Evolutionary conservation across 2,888 invertebrate species (phyloP), one percentile per base, ranked within the genome.

Genomic region (Nysson spinosus): DNA sequence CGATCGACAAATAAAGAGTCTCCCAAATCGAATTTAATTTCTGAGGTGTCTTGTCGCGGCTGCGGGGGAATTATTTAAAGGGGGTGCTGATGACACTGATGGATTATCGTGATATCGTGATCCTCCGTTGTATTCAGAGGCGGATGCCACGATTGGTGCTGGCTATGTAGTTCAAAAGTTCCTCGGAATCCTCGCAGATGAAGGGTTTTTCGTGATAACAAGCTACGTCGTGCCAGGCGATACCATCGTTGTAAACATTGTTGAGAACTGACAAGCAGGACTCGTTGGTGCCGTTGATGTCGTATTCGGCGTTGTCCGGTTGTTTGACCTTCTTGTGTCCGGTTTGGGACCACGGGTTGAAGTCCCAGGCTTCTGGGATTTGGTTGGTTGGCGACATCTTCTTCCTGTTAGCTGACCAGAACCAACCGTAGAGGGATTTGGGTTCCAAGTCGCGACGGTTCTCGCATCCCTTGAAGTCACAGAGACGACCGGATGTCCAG

Each of bases 191-290:
- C 86, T 96, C 96, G 87, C 96, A 96, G 76, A 96, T 92, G 85
- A 96, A 92, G 1, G 96, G 96, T 85, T 96, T 96, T 88, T 96
- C 95, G 88, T 96, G 96, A 88, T 96, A 96, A 88, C 96, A 96
- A 71, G 96, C 96, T 50, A 96, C 96, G 87, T 96, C 96, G 88
- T 96, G 96, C 96, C 96, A 96, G 73, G 95, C 95, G 85, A 96
- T 95, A 72, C 96, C 96, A 84, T 96, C 96, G 83, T 94, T 95
- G 91, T 96, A 96, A 4, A 96, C 96, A 88, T 96, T 96, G 90
- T 96, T 96, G 69, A 96, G 90, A 68, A 96, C 91, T 55, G 95
- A 94, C 81, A 96, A 87, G 82, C 96, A 96, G 28, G 96, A 95
- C 87, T 96, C 96, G 69, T 91, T 92, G 66, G 96, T 96, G 64